Conservation (phyloP, 37 sponge, comb jelly and placozoan species). For the Lycopodina hypogea region DNA sequence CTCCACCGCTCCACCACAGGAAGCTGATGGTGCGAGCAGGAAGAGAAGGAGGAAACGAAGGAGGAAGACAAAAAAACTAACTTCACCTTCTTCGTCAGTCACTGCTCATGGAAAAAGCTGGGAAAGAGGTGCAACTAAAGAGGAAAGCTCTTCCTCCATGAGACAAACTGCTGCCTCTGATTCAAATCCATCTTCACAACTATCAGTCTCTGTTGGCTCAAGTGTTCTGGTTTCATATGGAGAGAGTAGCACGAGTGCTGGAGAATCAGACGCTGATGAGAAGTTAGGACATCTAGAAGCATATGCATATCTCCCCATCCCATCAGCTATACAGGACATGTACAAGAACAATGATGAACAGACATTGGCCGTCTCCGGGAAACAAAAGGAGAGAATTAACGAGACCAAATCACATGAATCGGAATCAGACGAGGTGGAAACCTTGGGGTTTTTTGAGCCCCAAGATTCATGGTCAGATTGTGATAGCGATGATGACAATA, state of each 20-base stretch:
- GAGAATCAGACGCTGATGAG: neutral
- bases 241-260: neutral
- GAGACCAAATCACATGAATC: too few relatives aligned
- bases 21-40: neutral
- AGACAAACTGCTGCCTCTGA: neutral
- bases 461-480: neutral
- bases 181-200: neutral
- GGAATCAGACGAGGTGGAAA: neutral
- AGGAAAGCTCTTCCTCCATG: neutral
- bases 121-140: neutral
- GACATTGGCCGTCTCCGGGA: neutral
- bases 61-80: neutral
- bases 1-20: neutral
- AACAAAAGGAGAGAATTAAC: neutral
- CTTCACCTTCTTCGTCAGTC: neutral
- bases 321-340: neutral
- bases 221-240: neutral
- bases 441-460: neutral
- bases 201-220: neutral
- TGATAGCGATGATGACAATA: neutral
- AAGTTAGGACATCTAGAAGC: neutral
- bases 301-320: neutral
- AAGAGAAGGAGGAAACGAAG: slow-evolving; percentile 15
- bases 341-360: neutral
- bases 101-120: neutral